Evolutionary conservation across 2,797 vertebrate species (phyloP), one percentile per base, ranked within the genome.

Genomic region (Merluccius polli): DNA sequence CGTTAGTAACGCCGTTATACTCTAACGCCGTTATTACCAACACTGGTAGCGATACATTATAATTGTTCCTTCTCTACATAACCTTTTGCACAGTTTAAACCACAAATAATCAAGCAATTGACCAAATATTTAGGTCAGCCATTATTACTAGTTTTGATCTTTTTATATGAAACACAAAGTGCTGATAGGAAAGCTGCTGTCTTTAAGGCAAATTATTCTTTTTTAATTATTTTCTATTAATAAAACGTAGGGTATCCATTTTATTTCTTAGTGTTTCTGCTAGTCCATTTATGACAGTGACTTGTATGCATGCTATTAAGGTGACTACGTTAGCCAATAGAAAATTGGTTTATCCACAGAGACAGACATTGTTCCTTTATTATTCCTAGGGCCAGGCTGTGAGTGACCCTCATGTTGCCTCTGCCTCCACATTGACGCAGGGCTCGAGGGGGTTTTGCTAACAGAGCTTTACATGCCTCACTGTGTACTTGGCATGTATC

Each of bases 321-420:
- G 16, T 73, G 74, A 44, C 77, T 21, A 31, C 44, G 33, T 67
- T 74, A 76, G 81, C 48, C 72, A 71, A 27, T 59, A 70, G 65
- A 36, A 65, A 82, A 75, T 63, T 44, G 65, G 32, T 27, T 79
- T 8, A n/a, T 59, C 38, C 70, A 78, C 75, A 85, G 81, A 83
- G 44, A 38, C 36, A 33, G n/a, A 72, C 73, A 70, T 81, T 83
- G 80, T 84, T 80, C 75, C 18, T 24, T 75, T 11, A 71, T 41
- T 71, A 75, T 78, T 67, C 63, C 74, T 72, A 52, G 10, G 33
- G 77, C 44, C 77, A 75, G 68, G 59, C 79, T 77, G 44, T 77
- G 63, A 79, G 77, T 72, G 71, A 76, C 65, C 21, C 72, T 71
- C 73, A 63, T 80, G 79, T 81, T 73, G 79, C 32, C 52, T 73